Evolutionary conservation across 1,140 invertebrate genomes (phyloP).

Genomic region (Heliothis subflexa): DNA sequence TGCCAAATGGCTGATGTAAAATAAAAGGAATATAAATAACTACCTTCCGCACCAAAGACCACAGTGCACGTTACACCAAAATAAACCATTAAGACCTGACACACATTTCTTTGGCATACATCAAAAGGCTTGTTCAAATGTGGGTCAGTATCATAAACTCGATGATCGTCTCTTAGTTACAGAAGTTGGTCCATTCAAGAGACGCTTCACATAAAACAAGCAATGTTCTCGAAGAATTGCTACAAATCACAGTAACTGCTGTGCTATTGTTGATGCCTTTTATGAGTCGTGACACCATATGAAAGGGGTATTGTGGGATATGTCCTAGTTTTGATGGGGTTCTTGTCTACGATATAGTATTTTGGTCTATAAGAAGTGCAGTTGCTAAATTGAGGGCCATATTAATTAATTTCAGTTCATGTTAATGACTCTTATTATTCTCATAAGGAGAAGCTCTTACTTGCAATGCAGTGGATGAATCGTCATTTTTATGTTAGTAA

Average conservation of each 20-base stretch:
- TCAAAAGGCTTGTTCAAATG: conserved; percentile 16
- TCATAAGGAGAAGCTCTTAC: too few relatives aligned
- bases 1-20: too few relatives aligned
- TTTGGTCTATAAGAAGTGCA: too few relatives aligned
- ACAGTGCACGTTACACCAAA: background rate
- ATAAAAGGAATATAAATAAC: too few relatives aligned
- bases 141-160: conserved; percentile 26
- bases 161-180: background rate
- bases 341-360: too few relatives aligned
- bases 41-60: background rate
- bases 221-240: conserved; percentile 31
- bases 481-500: too few relatives aligned
- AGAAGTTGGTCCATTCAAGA: conserved; percentile 22
- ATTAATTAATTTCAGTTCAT: too few relatives aligned
- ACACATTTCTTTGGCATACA: conserved; percentile 35
- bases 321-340: background rate
- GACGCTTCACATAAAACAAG: conserved; percentile 32
- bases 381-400: too few relatives aligned
- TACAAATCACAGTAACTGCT: conserved; percentile 40
- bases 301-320: background rate
- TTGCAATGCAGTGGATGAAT: too few relatives aligned
- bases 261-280: conserved; percentile 24
- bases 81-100: conserved; percentile 20
- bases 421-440: too few relatives aligned
- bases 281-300: conserved; percentile 36